These are phyloP conservation scores for Nebria brevicollis DNA, from an alignment of 2,888 invertebrate species.

Conservation along the genomic window DNA sequence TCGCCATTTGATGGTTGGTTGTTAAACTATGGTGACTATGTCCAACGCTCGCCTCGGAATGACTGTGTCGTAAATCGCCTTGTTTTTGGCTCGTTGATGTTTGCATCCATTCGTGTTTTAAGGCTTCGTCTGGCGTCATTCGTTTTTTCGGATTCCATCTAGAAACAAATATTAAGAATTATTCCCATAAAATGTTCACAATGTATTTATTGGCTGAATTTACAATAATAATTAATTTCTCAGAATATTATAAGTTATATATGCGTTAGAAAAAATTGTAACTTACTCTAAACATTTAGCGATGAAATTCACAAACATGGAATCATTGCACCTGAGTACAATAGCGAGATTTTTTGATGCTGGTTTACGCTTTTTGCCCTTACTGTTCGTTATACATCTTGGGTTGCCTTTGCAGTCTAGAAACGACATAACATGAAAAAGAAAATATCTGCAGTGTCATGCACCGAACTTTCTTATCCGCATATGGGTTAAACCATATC, in stretches of 20 bases:
- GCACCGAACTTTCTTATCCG: no score
- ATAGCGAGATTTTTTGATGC: constrained; percentile 83
- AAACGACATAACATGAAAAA: constrained; percentile 47
- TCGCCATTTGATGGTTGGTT: constrained; percentile 49
- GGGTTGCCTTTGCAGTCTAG: constrained; percentile 93
- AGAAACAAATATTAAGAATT: constrained; percentile 52
- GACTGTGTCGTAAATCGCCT: constrained; percentile 65
- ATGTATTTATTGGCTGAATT: no score
- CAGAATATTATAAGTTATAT: no score
- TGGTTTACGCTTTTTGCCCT: constrained; percentile 90
- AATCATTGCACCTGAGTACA: constrained; percentile 86
- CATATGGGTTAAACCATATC: no score
- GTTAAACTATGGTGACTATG: constrained; percentile 53
- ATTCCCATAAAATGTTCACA: background rate
- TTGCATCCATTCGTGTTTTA: constrained; percentile 82
- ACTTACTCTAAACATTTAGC: constrained; percentile 91
- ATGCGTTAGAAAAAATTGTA: background rate
- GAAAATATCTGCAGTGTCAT: no score
- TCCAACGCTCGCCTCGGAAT: constrained; percentile 63
- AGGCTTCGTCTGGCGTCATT: constrained; percentile 91
- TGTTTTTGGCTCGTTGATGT: constrained; percentile 53
- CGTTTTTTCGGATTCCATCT: constrained; percentile 94
- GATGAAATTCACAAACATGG: constrained; percentile 90
- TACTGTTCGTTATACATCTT: constrained; percentile 90
- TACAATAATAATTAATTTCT: no score